Base-by-base conservation (phyloP, 2,113 vertebrate genomes). In the Notothenia rossii region DNA sequence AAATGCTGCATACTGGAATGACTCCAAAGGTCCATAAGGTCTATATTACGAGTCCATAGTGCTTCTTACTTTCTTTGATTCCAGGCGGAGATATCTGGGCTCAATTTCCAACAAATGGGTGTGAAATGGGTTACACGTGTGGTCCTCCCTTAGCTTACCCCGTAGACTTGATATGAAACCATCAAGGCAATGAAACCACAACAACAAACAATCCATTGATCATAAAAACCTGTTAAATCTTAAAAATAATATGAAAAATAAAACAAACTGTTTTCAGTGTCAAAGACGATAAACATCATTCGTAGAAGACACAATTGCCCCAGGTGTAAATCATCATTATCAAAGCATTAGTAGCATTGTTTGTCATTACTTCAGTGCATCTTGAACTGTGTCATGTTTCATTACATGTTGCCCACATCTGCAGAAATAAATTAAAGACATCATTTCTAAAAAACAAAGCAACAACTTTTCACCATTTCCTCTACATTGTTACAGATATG, bases 1-100 rank as follows among this genome's bases (percentile, higher is more conserved):
- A 67, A 60, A 69, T 62, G 17, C 46, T 22, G 75, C 33, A 45
- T 36, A 29, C 43, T 56, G 33, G 18, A 74, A 43, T 48, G 54
- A 29, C 53, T 29, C 17, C 5, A 20, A 29, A 29, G 29, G 29
- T 29, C 29, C 29, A 29, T 29, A 49, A 1, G 12, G 49, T 58
- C 67, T 3, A 43, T 36, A 59, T 40, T 55, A 45, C 9, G 1
- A 60, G 13, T 49, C 48, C 48, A 40, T 9, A 10, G 22, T 11
- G 46, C 40, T 53, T n/a, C 8, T 45, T 18, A n/a, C 13, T 65
- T 62, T 18, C n/a, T 12, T 54, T 60, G 20, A 69, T 69, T 58
- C 33, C 46, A 50, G 67, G 25, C 36, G 20, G 40, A 33, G 14
- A 1, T 7, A 12, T 49, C 18, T 17, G 33, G 7, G 11, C 12